phyloP scores from a whole-genome alignment of 2,113 vertebrate species.

The Stictonetta naevosa region DNA sequence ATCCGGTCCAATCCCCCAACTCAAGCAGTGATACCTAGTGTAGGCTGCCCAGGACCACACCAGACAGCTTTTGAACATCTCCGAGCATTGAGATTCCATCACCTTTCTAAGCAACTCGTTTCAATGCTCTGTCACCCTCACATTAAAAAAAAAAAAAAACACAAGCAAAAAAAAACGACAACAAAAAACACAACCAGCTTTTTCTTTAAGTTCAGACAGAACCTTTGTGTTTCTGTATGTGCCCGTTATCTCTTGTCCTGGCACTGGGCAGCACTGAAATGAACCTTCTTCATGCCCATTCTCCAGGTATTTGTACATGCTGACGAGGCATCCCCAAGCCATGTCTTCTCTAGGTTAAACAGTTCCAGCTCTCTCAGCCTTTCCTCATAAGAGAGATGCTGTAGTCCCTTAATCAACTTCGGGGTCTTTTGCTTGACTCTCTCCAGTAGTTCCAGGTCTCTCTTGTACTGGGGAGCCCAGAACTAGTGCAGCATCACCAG shows the following conservation, averaged over 20 bases:
- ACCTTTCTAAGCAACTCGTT: background rate
- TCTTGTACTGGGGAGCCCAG: background rate
- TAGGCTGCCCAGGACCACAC: background rate
- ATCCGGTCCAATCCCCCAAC: background rate
- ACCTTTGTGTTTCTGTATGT: background rate
- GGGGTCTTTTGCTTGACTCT: background rate
- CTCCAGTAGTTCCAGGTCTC: fast-evolving
- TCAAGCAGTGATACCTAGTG: background rate
- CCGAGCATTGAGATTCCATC: background rate
- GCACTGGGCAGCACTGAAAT: background rate
- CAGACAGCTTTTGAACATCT: background rate
- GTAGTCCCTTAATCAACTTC: background rate
- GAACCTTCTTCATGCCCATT: background rate
- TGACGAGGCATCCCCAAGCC: background rate
- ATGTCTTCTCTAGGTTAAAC: background rate
- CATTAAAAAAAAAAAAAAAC: background rate
- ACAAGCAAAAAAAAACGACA: too few species aligned
- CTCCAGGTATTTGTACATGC: background rate
- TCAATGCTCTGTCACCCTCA: background rate
- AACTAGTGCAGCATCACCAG: background rate
- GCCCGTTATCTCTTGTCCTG: background rate
- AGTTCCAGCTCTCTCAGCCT: background rate
- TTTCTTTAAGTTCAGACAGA: background rate
- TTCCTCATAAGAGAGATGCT: background rate
- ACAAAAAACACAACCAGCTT: background rate